Conservation (phyloP, 2,113 vertebrate genomes). For the Sula dactylatra region DNA sequence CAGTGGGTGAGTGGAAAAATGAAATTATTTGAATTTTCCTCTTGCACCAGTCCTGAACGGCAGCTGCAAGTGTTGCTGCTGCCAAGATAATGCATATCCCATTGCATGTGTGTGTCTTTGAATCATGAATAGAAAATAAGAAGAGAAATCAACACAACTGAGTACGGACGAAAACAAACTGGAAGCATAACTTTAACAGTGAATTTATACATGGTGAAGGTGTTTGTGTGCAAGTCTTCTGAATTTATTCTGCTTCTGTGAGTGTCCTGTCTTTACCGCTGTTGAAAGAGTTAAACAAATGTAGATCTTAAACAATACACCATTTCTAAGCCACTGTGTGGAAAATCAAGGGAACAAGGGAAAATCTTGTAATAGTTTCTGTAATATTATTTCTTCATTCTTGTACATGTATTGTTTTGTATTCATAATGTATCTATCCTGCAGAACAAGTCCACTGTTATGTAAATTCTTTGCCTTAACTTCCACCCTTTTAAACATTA, state of each 20-base stretch:
- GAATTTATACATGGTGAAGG: background rate
- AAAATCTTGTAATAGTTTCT: background rate
- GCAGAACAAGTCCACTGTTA: background rate
- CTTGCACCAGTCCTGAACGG: background rate
- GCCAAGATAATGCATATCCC: background rate
- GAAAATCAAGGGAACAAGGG: background rate
- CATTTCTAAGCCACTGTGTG: background rate
- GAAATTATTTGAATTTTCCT: background rate
- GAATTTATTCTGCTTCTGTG: background rate
- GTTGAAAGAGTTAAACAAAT: background rate
- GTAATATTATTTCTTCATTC: background rate
- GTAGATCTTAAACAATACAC: background rate
- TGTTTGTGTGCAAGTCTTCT: background rate
- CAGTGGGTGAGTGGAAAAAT: background rate
- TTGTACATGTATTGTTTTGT: background rate
- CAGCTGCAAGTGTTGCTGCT: background rate
- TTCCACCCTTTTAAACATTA: background rate
- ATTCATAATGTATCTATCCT: background rate
- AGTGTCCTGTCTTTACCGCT: background rate
- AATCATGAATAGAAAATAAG: background rate
- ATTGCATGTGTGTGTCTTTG: background rate
- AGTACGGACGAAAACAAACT: background rate
- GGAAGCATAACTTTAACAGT: background rate
- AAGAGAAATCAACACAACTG: background rate
- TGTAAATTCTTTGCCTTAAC: background rate